Evolutionary conservation across 1,140 invertebrate species (phyloP).

Genomic region (Heliconius hermathena): DNA sequence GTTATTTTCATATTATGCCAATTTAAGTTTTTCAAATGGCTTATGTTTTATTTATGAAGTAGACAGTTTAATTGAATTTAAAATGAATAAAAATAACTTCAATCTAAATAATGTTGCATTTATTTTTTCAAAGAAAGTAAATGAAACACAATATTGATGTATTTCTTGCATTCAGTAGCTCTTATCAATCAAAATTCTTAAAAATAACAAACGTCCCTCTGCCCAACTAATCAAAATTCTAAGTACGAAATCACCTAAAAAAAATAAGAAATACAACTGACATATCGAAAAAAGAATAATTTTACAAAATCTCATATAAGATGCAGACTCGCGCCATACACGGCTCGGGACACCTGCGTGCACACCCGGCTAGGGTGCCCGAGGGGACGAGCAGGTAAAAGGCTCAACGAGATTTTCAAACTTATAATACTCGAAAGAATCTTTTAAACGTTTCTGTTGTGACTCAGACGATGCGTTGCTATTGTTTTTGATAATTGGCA

Average conservation of each 20-base stretch:
- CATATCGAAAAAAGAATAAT: constrained; percentile 18
- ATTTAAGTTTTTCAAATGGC: neutral
- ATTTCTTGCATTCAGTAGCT: neutral
- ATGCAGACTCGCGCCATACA: constrained; percentile 40
- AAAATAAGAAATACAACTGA: constrained; percentile 3
- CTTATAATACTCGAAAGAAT: constrained; percentile 32
- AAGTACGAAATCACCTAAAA: neutral
- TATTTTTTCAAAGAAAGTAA: too few species aligned
- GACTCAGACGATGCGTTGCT: constrained; percentile 17
- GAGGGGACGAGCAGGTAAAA: constrained; percentile 64
- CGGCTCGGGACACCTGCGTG: constrained; percentile 59
- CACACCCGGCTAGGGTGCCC: constrained; percentile 68
- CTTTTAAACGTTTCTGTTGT: constrained; percentile 38
- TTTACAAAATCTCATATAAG: constrained; percentile 29
- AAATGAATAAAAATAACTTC: too few species aligned
- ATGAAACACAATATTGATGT: too few species aligned
- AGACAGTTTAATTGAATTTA: too few species aligned
- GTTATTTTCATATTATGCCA: neutral
- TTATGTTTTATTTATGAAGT: neutral
- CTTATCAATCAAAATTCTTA: neutral
- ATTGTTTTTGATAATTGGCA: neutral
- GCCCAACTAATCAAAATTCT: neutral
- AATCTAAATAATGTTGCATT: too few species aligned
- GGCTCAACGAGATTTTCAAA: constrained; percentile 41
- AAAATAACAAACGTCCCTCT: neutral